Base-by-base conservation (phyloP, 2,888 invertebrate genomes). In the Omphaloscelis lunosa region DNA sequence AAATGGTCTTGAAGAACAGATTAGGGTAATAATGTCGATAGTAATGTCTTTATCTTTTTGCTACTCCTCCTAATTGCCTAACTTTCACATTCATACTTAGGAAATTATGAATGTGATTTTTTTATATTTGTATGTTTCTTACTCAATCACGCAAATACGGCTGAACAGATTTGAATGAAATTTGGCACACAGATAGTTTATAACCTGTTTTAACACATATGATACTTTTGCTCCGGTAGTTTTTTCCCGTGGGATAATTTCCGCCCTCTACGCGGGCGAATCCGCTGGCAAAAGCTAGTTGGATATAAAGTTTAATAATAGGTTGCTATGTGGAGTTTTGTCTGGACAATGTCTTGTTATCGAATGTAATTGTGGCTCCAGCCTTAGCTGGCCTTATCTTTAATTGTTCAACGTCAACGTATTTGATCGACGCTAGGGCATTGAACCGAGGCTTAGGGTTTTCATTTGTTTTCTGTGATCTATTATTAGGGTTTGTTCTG, bases 11-110 rank as follows among this genome's bases (percentile, higher is more conserved):
- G 72, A 81, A 56, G 65, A 78, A 78, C 71, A 81, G 65, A 80
- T 82, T 77, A 61, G 67, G 56, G 69, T 75, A 81, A 88, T 81
- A 83, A 79, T 11, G 69, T 27, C 8, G 27, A 68, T 39, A 75
- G 63, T 63, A 70, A 73, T 83, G 81, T 77, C 12, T 74, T 86
- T 76, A 76, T 45, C n/a, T 58, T 51, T 61, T 20, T 66, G 51
- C 45, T 66, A 62, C 3, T 69, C 5, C 12, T 72, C 5, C 72
- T 63, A 39, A 66, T 72, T 45, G 45, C 3, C 48, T 0, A n/a
- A n/a, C n/a, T n/a, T n/a, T n/a, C n/a, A n/a, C n/a, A n/a, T n/a
- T n/a, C n/a, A n/a, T n/a, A n/a, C n/a, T n/a, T n/a, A n/a, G n/a
- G n/a, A n/a, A n/a, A 34, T 45, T 20, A 29, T 48, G 15, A 48